Conservation (phyloP, 2,797 vertebrate genomes). For the Hydrolagus colliei region DNA sequence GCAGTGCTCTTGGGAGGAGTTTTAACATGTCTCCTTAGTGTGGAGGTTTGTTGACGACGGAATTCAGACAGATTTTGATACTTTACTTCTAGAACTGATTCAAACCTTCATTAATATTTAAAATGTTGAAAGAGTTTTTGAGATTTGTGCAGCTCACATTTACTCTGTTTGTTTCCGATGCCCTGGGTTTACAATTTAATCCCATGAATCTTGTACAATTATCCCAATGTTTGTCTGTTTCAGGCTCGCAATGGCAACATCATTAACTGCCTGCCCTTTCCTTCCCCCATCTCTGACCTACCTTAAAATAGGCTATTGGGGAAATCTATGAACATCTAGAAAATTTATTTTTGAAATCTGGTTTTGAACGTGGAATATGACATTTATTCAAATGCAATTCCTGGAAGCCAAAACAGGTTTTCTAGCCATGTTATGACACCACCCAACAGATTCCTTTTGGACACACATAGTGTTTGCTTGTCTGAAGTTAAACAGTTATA, state of each 20-base stretch:
- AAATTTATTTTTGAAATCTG: too few species aligned
- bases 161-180: neutral
- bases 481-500: too few species aligned
- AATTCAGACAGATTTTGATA: neutral
- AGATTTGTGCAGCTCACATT: neutral
- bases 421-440: too few species aligned
- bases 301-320: too few species aligned
- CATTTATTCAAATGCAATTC: too few species aligned
- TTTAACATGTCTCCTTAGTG: neutral
- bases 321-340: too few species aligned
- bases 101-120: neutral
- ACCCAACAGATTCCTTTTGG: too few species aligned
- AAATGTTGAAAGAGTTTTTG: neutral
- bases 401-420: too few species aligned
- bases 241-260: neutral
- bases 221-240: neutral
- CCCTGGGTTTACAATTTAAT: neutral
- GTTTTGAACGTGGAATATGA: too few species aligned
- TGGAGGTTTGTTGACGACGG: neutral
- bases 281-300: too few species aligned
- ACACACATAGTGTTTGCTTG: too few species aligned
- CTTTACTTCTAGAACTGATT: neutral
- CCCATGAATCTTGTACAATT: neutral
- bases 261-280: too few species aligned
- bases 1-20: neutral